phyloP scores from a whole-genome alignment of 1,140 invertebrate genomes.

The Galleria mellonella region DNA sequence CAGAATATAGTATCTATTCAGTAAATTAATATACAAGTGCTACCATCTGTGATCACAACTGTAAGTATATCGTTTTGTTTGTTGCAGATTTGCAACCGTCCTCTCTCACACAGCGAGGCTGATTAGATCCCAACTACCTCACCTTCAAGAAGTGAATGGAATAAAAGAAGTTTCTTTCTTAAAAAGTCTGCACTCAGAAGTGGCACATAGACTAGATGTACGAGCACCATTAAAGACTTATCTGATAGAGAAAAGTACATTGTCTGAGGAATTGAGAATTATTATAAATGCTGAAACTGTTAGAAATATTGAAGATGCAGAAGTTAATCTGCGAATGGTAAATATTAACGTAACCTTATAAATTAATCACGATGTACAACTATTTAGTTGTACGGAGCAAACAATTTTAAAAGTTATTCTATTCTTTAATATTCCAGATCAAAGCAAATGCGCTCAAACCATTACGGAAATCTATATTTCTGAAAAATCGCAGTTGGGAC shows the following conservation, averaged over 20 bases:
- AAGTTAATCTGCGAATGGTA: conserved; percentile 36
- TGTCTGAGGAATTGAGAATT: conserved; percentile 17
- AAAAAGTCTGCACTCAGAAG: conserved; percentile 24
- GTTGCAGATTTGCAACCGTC: conserved; percentile 40
- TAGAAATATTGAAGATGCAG: conserved; percentile 23
- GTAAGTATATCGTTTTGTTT: background rate
- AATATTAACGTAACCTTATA: conserved; percentile 12
- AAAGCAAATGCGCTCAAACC: conserved; percentile 9
- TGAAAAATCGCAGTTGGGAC: conserved; percentile 16
- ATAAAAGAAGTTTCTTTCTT: conserved; percentile 35
- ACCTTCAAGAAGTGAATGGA: conserved; percentile 45
- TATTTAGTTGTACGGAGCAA: too few relatives aligned
- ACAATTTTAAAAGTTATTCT: too few relatives aligned
- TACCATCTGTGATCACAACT: too few relatives aligned
- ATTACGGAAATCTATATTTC: conserved; percentile 12
- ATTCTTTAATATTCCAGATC: too few relatives aligned
- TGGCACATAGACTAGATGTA: conserved; percentile 40
- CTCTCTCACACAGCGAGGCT: conserved; percentile 31
- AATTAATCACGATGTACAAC: too few relatives aligned
- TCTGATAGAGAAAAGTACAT: conserved; percentile 13
- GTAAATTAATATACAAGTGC: too few relatives aligned
- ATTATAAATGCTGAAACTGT: conserved; percentile 19
- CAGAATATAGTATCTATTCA: too few relatives aligned
- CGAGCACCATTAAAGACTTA: conserved; percentile 31
- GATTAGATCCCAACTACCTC: conserved; percentile 38